A percentile compares a stretch with the other conserved stretches of the same genome.
These are phyloP conservation scores for Eumacrocentrus americanus DNA, from an alignment of 2,888 invertebrate species.

Conservation along the genomic window DNA sequence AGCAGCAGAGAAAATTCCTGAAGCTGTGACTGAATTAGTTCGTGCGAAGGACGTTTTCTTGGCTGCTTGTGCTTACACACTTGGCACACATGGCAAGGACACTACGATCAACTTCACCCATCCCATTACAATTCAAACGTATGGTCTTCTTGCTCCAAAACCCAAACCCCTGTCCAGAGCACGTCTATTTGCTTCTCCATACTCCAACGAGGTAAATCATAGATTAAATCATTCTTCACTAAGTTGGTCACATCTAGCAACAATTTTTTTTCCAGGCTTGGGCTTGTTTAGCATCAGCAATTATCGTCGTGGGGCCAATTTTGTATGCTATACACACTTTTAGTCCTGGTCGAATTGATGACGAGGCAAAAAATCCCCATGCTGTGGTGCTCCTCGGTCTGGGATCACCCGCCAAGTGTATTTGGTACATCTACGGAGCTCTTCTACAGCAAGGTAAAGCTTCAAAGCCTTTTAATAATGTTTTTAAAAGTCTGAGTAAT, in stretches of 20 bases:
- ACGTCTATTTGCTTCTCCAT: constrained; percentile 83
- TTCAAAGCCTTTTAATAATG: too few relatives aligned
- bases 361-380: constrained; percentile 3
- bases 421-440: constrained; percentile 91
- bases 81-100: constrained; percentile 63
- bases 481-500: too few relatives aligned
- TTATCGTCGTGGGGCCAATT: constrained; percentile 78
- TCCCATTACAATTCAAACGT: constrained; percentile 79
- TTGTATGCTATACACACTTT: constrained; percentile 75
- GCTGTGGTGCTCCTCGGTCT: constrained; percentile 39
- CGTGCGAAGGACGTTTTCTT: constrained; percentile 64
- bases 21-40: constrained; percentile 63
- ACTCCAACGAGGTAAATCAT: constrained; percentile 66
- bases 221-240: too few relatives aligned
- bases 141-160: constrained; percentile 78
- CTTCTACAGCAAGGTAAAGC: constrained; percentile 92
- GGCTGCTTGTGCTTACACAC: constrained; percentile 68
- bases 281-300: constrained; percentile 77
- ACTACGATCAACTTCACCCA: constrained; percentile 76
- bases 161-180: constrained; percentile 83
- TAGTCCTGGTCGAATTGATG: constrained; percentile 65
- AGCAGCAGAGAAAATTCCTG: constrained; percentile 51
- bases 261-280: constrained; percentile 72
- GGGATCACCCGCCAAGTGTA: constrained; percentile 68
- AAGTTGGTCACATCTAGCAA: background rate